Conservation (phyloP, 2,797 vertebrate genomes). For the Hypotaenidia okinawae region DNA sequence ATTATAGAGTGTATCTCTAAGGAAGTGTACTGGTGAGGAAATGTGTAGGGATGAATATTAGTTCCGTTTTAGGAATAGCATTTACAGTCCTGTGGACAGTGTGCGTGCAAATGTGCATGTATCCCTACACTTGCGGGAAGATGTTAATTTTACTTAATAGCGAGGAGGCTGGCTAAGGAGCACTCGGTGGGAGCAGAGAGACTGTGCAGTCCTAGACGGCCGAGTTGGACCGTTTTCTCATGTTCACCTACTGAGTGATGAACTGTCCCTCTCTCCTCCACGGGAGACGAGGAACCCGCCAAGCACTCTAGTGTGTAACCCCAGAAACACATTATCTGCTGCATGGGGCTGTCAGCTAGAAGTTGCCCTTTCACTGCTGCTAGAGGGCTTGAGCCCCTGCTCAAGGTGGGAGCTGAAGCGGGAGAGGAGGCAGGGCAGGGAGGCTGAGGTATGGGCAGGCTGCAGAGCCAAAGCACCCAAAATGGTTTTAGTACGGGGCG, state of each 20-base stretch:
- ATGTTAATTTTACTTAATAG: neutral
- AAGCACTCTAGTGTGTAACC: neutral
- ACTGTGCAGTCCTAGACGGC: neutral
- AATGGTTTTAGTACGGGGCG: neutral
- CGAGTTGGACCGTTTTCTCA: neutral
- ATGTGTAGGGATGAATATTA: neutral
- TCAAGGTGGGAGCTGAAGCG: neutral
- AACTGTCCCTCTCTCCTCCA: neutral
- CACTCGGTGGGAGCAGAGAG: neutral
- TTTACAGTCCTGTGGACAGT: neutral
- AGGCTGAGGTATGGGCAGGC: neutral
- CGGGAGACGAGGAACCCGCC: neutral
- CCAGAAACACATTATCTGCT: neutral
- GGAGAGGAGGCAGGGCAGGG: neutral
- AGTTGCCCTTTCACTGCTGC: neutral
- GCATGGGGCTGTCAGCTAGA: neutral
- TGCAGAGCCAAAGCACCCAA: neutral
- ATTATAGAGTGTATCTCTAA: neutral
- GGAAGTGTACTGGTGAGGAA: neutral
- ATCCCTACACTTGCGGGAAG: neutral
- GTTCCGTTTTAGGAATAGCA: neutral
- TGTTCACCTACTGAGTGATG: neutral
- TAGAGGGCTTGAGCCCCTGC: neutral
- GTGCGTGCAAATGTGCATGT: fast-evolving
- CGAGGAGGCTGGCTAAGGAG: neutral